phyloP scores from a whole-genome alignment of 2,113 vertebrate genomes.

The Semnornis frantzii region DNA sequence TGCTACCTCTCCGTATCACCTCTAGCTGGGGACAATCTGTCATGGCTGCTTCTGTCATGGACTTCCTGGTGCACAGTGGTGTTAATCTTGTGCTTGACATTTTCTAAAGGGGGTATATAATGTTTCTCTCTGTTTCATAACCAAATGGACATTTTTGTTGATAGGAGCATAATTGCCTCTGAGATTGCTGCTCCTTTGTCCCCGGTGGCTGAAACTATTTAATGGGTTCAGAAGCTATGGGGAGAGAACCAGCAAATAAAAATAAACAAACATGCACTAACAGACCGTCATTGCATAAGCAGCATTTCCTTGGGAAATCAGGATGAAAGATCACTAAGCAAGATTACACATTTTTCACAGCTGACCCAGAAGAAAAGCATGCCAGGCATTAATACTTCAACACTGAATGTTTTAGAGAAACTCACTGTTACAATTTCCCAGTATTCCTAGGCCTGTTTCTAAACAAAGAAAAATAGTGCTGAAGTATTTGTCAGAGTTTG shows the following conservation, averaged over 20 bases:
- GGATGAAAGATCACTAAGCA: constrained; percentile 24
- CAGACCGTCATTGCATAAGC: background rate
- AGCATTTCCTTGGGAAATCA: constrained; percentile 41
- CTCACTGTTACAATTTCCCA: background rate
- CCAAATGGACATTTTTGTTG: background rate
- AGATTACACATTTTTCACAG: constrained; percentile 25
- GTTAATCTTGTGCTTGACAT: background rate
- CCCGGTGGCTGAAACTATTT: constrained; percentile 6
- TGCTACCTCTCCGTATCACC: accelerated
- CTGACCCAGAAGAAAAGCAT: constrained; percentile 15
- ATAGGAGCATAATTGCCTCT: background rate
- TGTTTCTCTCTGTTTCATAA: background rate
- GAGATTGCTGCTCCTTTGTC: background rate
- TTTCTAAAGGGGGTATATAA: background rate
- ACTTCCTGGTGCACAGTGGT: background rate
- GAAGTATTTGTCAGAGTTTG: background rate
- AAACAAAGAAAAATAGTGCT: background rate
- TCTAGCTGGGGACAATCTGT: background rate
- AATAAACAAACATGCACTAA: background rate
- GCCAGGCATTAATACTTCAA: background rate
- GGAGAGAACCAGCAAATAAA: constrained; percentile 24
- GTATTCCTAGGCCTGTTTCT: background rate
- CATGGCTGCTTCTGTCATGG: accelerated
- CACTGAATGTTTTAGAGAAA: background rate
- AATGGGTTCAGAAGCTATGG: background rate